Conservation (phyloP, 2,113 vertebrate genomes). For the Bubo scandiacus region DNA sequence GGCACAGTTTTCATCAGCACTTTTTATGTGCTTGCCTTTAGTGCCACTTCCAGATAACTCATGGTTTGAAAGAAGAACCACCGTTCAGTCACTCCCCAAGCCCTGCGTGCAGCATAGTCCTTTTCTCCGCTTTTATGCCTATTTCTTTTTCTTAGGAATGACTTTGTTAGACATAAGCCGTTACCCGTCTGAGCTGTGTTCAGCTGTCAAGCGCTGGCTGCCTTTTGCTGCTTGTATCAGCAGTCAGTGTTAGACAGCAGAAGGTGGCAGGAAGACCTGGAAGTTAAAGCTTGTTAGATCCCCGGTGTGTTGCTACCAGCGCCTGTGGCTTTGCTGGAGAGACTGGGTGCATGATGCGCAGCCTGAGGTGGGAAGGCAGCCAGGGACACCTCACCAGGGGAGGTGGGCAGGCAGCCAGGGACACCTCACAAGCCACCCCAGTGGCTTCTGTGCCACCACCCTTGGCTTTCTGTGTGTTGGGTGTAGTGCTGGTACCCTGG, state of each 20-base stretch:
- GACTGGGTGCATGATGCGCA: accelerated
- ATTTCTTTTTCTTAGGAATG: not conserved
- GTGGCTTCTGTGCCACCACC: not conserved
- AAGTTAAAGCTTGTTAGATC: not conserved
- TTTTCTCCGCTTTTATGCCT: not conserved
- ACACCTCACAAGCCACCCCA: too few relatives aligned
- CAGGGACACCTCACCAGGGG: not conserved
- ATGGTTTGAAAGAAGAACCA: not conserved
- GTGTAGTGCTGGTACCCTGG: not conserved
- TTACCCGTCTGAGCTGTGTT: not conserved
- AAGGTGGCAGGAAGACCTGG: not conserved
- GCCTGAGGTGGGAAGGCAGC: not conserved
- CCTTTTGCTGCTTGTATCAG: not conserved
- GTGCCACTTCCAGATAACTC: not conserved
- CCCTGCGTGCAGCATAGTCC: not conserved
- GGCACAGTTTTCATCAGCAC: conserved; percentile 8
- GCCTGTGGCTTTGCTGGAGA: not conserved
- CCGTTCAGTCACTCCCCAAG: not conserved
- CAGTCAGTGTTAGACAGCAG: not conserved
- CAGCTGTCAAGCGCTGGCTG: not conserved
- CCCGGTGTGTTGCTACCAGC: accelerated
- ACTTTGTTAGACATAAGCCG: conserved; percentile 22
- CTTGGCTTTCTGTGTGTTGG: accelerated
- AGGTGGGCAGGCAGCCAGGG: not conserved
- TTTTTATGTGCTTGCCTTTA: not conserved